Percentiles rank a stretch among this genome's conserved stretches.
phyloP scores from a whole-genome alignment of 1,140 invertebrate species.

The Sarcophaga bullata region DNA sequence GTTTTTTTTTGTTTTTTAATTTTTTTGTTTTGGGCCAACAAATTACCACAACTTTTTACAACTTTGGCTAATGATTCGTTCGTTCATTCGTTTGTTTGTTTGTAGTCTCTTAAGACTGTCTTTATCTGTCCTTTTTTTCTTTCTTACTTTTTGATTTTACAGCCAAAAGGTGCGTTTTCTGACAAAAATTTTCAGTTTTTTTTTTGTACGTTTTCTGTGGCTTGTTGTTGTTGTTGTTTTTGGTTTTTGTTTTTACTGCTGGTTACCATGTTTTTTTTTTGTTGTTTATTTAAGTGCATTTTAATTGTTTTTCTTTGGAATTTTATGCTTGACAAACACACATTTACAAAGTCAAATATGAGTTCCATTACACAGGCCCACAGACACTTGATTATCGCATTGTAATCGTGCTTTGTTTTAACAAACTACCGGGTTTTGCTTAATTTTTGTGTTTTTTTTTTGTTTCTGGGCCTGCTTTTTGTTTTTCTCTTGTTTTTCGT shows the following conservation, averaged over 20 bases:
- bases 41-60: too few species aligned
- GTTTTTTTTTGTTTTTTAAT: too few species aligned
- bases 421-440: slow-evolving; percentile 32
- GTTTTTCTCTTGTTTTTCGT: too few species aligned
- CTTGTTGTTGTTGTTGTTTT: neutral
- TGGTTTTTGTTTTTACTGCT: neutral
- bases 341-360: neutral
- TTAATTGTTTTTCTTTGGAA: slow-evolving; percentile 40
- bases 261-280: neutral
- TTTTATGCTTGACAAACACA: slow-evolving; percentile 14
- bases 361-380: neutral
- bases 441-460: neutral
- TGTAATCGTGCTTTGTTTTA: slow-evolving; percentile 35
- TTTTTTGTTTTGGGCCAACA: too few species aligned
- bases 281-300: slow-evolving; percentile 32
- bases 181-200: slow-evolving; percentile 10
- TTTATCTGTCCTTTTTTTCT: too few species aligned
- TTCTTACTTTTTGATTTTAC: neutral
- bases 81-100: too few species aligned
- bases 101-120: too few species aligned
- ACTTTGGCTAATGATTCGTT: too few species aligned
- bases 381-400: slow-evolving; percentile 22
- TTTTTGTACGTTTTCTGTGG: neutral
- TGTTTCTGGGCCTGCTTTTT: neutral
- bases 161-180: slow-evolving; percentile 19